Conservation (phyloP, 2,797 vertebrate genomes). For the Takifugu rubripes region DNA sequence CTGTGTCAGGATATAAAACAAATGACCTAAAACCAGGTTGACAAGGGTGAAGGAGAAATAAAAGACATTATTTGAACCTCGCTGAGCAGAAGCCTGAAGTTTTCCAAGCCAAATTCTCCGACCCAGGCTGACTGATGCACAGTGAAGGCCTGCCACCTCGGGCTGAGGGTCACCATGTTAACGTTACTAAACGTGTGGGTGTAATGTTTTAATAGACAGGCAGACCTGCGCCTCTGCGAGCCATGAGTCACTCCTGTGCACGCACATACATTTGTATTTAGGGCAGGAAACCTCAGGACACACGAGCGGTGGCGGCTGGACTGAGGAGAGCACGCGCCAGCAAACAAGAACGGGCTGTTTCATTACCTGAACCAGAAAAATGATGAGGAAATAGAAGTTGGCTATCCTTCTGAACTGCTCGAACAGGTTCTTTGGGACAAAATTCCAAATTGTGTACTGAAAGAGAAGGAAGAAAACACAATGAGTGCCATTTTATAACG, state of each 20-base stretch:
- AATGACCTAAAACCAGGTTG: conserved; percentile 9
- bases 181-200: conserved; percentile 28
- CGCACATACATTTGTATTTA: neutral
- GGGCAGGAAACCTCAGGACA: conserved; percentile 25
- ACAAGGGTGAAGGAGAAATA: conserved; percentile 39
- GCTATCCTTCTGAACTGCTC: conserved; percentile 99
- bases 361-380: conserved; percentile 98
- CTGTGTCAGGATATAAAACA: conserved; percentile 10
- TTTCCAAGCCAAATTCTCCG: conserved; percentile 47
- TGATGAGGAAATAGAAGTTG: conserved; percentile 99
- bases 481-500: neutral
- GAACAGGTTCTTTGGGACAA: conserved; percentile 98
- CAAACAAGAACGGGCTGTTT: conserved; percentile 18
- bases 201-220: conserved; percentile 33
- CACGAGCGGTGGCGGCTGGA: conserved; percentile 13
- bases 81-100: conserved; percentile 33
- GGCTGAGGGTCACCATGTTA: conserved; percentile 31
- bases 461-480: conserved; percentile 15
- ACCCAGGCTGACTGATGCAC: conserved; percentile 35
- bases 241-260: conserved; percentile 36
- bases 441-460: conserved; percentile 98
- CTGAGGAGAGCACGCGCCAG: neutral
- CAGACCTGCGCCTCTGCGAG: conserved; percentile 27
- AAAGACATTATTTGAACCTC: conserved; percentile 36
- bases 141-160: conserved; percentile 31